Percentiles rank a stretch among this genome's conserved stretches.
Conservation (phyloP, 2,797 vertebrate genomes). For the Cossypha dichroa region DNA sequence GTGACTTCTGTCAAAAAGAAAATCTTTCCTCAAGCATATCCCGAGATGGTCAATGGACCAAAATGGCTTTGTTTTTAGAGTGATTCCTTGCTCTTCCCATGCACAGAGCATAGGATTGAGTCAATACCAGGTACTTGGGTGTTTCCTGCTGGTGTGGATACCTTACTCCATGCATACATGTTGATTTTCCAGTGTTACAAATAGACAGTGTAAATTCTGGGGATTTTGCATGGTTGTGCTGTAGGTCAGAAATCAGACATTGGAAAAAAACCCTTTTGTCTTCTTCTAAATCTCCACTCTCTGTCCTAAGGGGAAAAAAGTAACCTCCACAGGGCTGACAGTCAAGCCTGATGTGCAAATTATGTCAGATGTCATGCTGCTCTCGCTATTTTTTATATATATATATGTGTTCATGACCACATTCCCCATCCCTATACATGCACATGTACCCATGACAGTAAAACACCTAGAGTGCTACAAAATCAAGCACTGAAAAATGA, state of each 20-base stretch:
- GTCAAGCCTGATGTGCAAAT: not conserved
- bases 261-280: not conserved
- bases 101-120: not conserved
- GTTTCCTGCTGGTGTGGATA: not conserved
- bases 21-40: not conserved
- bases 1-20: not conserved
- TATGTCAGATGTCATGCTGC: not conserved
- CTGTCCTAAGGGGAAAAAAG: not conserved
- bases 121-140: not conserved
- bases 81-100: not conserved
- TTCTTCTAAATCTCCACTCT: not conserved
- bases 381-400: not conserved
- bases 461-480: not conserved
- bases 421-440: not conserved
- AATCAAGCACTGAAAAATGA: not conserved
- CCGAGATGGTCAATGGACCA: not conserved
- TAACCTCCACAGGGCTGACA: not conserved
- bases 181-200: not conserved
- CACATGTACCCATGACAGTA: not conserved
- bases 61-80: not conserved
- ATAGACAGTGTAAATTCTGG: not conserved
- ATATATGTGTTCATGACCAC: not conserved
- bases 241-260: not conserved
- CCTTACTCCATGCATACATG: not conserved
- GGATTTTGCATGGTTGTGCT: not conserved